Conservation (phyloP, 2,113 vertebrate species). For the Elaphurus davidianus region DNA sequence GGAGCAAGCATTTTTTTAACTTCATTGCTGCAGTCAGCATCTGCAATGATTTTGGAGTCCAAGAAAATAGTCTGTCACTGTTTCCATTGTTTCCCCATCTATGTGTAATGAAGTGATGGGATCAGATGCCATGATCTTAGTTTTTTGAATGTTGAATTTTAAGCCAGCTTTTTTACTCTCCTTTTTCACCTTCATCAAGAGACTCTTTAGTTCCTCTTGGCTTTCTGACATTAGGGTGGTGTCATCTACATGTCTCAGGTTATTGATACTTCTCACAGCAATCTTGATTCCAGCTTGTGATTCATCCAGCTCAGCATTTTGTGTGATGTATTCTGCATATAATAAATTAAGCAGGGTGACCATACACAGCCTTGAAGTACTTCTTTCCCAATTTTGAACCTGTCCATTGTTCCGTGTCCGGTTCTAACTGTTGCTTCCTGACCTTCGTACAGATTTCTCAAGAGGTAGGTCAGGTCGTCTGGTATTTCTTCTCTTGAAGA, state of each 20-base stretch:
- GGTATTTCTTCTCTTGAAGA: neutral
- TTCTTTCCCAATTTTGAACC: neutral
- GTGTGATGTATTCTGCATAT: neutral
- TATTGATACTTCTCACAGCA: neutral
- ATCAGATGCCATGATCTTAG: neutral
- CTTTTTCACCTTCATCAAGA: neutral
- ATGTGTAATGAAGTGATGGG: neutral
- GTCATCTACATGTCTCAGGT: neutral
- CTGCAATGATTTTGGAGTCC: neutral
- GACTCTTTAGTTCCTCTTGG: neutral
- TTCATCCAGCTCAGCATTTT: neutral
- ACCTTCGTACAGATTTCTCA: neutral
- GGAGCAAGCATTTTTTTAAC: neutral
- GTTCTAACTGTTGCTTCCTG: neutral
- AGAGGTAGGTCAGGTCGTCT: neutral
- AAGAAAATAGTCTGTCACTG: neutral
- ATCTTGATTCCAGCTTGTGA: neutral
- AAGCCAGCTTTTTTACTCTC: neutral
- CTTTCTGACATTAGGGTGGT: neutral
- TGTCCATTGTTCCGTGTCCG: neutral
- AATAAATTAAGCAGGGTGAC: neutral
- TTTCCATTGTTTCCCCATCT: neutral
- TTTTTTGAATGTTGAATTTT: neutral
- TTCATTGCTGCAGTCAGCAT: neutral
- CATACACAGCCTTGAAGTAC: neutral